Evolutionary conservation across 2,888 invertebrate species (phyloP).

Genomic region (Folsomia manolachei): DNA sequence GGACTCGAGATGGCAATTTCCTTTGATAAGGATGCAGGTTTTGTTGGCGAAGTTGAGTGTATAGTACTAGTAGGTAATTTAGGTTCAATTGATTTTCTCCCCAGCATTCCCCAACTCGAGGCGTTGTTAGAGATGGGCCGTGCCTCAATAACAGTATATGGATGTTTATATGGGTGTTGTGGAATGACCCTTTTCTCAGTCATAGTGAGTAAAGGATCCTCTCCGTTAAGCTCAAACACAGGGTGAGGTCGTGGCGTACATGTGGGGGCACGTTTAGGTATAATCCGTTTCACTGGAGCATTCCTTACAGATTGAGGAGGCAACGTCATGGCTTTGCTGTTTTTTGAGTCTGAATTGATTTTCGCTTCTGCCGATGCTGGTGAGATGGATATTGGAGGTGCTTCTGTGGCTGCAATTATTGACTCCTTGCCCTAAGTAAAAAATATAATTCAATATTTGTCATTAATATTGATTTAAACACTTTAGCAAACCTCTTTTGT

Average conservation of each 20-base stretch:
- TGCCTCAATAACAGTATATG: conserved; percentile 18
- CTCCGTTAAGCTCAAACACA: conserved; percentile 22
- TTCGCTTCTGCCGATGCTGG: too few relatives aligned
- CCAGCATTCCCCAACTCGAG: conserved; percentile 25
- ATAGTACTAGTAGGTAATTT: conserved; percentile 32
- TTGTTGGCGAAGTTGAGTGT: too few relatives aligned
- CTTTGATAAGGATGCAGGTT: too few relatives aligned
- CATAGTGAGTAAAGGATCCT: neutral
- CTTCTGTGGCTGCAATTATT: too few relatives aligned
- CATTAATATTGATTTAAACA: neutral
- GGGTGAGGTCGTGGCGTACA: conserved; percentile 12
- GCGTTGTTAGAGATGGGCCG: neutral
- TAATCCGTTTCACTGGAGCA: conserved; percentile 25
- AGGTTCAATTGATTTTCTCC: conserved; percentile 26
- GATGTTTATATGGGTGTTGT: conserved; percentile 10
- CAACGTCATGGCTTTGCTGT: too few relatives aligned
- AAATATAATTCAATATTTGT: neutral
- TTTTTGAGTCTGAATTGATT: too few relatives aligned
- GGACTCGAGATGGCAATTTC: too few relatives aligned
- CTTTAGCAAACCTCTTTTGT: neutral
- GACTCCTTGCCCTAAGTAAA: too few relatives aligned
- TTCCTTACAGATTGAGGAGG: neutral
- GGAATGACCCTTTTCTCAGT: conserved; percentile 19
- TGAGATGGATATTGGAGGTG: too few relatives aligned
- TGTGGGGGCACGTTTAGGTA: conserved; percentile 18